A percentile compares a stretch with the other conserved stretches of the same genome.
phyloP scores from a whole-genome alignment of 2,113 vertebrate genomes.

The Cryptoleucopteryx plumbea region DNA sequence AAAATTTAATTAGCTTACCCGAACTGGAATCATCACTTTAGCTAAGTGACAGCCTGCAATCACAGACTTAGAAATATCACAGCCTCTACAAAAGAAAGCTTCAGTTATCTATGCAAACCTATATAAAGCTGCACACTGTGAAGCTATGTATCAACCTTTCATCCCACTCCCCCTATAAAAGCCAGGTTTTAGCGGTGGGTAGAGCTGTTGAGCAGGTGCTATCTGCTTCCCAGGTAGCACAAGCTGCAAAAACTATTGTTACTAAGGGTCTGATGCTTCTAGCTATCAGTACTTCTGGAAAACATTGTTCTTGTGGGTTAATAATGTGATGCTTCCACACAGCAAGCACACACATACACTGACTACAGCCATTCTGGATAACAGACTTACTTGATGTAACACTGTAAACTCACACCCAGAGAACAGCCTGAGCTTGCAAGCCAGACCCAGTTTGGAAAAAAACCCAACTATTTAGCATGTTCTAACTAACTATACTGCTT shows the following conservation, averaged over 20 bases:
- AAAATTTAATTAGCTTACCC: background rate
- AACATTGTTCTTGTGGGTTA: background rate
- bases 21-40: background rate
- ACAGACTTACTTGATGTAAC: background rate
- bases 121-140: background rate
- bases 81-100: constrained; percentile 21
- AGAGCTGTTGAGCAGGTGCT: background rate
- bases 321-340: rapidly evolving
- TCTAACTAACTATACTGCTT: background rate
- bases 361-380: background rate
- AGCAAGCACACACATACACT: rapidly evolving
- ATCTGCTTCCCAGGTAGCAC: background rate
- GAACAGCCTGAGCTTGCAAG: background rate
- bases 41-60: constrained; percentile 40
- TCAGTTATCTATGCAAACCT: background rate
- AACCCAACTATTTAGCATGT: too few relatives aligned
- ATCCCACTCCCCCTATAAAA: background rate
- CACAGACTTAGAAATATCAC: constrained; percentile 22
- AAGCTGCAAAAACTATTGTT: background rate
- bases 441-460: background rate
- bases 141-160: background rate
- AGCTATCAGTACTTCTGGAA: background rate
- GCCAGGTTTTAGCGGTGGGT: background rate
- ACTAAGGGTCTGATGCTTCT: background rate
- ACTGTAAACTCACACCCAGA: background rate